A percentile compares a stretch with the other conserved stretches of the same genome.
These are phyloP conservation scores for Amyelois transitella DNA, from an alignment of 1,140 invertebrate species.

Conservation along the genomic window DNA sequence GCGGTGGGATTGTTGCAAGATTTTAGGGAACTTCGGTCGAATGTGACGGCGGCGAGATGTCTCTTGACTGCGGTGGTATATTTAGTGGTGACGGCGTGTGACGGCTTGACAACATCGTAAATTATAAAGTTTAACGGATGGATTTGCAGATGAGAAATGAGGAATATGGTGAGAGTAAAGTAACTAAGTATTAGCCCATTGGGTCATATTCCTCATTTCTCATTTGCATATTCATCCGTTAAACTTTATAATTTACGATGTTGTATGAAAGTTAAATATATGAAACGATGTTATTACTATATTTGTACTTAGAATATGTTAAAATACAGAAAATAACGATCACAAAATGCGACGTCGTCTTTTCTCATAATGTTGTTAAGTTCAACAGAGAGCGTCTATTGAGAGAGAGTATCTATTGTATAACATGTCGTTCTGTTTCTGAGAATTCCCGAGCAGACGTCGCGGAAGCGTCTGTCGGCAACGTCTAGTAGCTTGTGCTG, in stretches of 20 bases:
- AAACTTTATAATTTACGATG: neutral
- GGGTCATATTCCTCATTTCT: too few relatives aligned
- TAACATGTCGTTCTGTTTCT: too few relatives aligned
- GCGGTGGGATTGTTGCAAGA: conserved; percentile 27
- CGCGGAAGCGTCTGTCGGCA: conserved; percentile 53
- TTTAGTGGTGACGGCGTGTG: conserved; percentile 47
- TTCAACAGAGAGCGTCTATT: too few relatives aligned
- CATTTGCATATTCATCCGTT: neutral
- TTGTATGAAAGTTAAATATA: too few relatives aligned
- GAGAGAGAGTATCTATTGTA: too few relatives aligned
- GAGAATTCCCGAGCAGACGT: conserved; percentile 3
- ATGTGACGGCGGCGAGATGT: conserved; percentile 31
- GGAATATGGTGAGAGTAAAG: too few relatives aligned
- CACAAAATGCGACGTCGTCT: too few relatives aligned
- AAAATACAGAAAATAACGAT: too few relatives aligned
- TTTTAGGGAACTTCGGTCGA: conserved; percentile 10
- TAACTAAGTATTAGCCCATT: too few relatives aligned
- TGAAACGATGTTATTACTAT: too few relatives aligned
- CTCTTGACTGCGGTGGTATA: conserved; percentile 42
- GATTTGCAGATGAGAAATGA: neutral
- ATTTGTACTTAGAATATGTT: too few relatives aligned
- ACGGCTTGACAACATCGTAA: conserved; percentile 3
- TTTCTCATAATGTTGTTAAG: too few relatives aligned
- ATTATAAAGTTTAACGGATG: neutral
- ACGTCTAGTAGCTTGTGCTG: conserved; percentile 14